Percentiles rank a stretch among this genome's conserved stretches.
These are phyloP conservation scores for Danio choprae DNA, from an alignment of 2,797 vertebrate species.

Conservation along the genomic window DNA sequence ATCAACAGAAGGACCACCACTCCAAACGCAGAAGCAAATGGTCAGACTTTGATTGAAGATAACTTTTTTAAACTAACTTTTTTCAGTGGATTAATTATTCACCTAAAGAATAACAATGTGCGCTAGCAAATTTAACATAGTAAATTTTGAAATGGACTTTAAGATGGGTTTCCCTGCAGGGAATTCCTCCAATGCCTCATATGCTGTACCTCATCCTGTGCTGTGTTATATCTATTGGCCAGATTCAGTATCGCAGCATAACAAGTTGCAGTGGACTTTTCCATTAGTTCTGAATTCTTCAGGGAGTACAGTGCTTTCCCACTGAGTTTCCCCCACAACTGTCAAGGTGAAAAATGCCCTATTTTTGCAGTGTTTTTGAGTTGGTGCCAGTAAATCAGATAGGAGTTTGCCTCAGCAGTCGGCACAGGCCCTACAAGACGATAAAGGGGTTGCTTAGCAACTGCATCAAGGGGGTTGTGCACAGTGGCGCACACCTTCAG, in stretches of 20 bases:
- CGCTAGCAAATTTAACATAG: too few species aligned
- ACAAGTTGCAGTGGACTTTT: background rate
- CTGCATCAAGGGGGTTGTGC: conserved; percentile 62
- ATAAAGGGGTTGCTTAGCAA: conserved; percentile 76
- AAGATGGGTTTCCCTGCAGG: background rate
- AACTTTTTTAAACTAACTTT: too few species aligned
- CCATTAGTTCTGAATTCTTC: background rate
- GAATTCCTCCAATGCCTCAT: background rate
- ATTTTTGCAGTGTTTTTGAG: conserved; percentile 21
- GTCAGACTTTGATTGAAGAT: too few species aligned
- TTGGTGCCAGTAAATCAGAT: conserved; percentile 18
- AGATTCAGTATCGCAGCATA: background rate
- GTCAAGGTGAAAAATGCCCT: background rate
- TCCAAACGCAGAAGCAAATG: too few species aligned
- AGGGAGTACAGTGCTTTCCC: background rate
- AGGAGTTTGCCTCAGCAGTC: conserved; percentile 39
- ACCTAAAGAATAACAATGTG: too few species aligned
- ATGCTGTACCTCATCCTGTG: background rate
- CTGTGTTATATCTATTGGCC: background rate
- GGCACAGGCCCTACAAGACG: conserved; percentile 36
- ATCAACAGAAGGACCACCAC: too few species aligned
- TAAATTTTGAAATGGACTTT: too few species aligned
- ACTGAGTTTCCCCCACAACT: background rate
- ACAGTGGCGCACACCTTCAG: conserved; percentile 22
- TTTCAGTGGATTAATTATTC: too few species aligned